Evolutionary conservation across 2,888 invertebrate genomes (phyloP).

Genomic region (Drosophila ochracea): DNA sequence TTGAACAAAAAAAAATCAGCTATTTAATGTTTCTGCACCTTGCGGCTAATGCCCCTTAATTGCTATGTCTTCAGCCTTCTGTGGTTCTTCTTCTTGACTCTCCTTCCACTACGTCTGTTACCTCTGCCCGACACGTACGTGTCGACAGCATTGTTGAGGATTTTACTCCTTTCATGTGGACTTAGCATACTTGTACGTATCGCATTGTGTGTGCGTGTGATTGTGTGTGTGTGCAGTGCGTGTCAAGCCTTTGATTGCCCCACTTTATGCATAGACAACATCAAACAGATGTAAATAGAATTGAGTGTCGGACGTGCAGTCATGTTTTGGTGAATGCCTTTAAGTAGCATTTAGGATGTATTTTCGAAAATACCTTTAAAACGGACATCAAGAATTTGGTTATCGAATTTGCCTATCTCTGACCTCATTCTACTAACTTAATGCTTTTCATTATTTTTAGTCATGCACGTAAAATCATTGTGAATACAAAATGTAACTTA

Average conservation of each 20-base stretch:
- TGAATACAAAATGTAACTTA: neutral
- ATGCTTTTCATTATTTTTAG: neutral
- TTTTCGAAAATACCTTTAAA: neutral
- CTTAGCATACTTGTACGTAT: constrained; percentile 36
- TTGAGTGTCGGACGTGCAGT: constrained; percentile 57
- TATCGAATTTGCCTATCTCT: neutral
- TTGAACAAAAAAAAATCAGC: constrained; percentile 22
- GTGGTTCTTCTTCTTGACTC: constrained; percentile 4
- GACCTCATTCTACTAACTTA: neutral
- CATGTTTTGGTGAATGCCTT: neutral
- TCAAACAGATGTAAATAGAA: constrained; percentile 67
- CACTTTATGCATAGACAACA: constrained; percentile 60
- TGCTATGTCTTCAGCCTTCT: constrained; percentile 43
- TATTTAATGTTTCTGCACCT: constrained; percentile 51
- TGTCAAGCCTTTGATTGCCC: constrained; percentile 63
- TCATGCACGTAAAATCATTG: neutral
- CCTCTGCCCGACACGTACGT: constrained; percentile 63
- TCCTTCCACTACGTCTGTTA: constrained; percentile 5
- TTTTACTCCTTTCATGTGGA: constrained; percentile 66
- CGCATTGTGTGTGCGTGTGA: neutral
- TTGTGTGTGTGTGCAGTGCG: constrained; percentile 5
- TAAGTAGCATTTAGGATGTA: neutral
- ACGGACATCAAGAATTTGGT: neutral
- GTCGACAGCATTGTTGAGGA: constrained; percentile 32
- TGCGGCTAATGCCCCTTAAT: constrained; percentile 59